Conservation (phyloP, 2,797 vertebrate genomes). For the Molossus molossus region DNA sequence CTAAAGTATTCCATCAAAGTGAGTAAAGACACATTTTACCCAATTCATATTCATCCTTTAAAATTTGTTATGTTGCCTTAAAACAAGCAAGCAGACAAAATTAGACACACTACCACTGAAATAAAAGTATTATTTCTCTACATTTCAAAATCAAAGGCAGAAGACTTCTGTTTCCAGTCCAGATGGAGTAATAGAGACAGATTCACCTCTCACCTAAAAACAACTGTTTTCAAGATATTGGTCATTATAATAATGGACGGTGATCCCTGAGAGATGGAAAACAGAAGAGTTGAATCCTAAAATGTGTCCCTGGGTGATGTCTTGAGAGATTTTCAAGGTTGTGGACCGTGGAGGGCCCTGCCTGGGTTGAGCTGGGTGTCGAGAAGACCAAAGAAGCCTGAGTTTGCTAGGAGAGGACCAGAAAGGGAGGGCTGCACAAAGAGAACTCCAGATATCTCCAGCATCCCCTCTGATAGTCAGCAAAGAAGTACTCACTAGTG, state of each 20-base stretch:
- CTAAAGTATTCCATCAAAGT: conserved; percentile 13
- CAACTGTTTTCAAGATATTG: background rate
- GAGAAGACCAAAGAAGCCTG: background rate
- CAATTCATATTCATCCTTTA: background rate
- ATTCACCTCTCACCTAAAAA: background rate
- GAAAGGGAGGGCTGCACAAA: background rate
- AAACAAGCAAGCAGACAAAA: conserved; percentile 49
- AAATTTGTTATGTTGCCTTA: background rate
- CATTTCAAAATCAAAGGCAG: background rate
- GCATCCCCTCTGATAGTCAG: background rate
- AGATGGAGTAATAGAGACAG: background rate
- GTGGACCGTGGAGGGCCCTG: fast-evolving
- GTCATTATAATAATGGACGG: background rate
- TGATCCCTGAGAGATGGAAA: background rate
- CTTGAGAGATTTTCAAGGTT: background rate
- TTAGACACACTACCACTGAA: background rate
- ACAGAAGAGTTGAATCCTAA: background rate
- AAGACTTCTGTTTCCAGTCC: background rate
- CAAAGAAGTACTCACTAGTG: background rate
- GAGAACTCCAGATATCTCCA: background rate
- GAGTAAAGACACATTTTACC: background rate
- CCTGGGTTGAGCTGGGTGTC: background rate
- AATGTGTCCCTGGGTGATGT: background rate
- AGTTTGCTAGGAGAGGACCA: background rate
- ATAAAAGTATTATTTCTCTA: background rate